Base-by-base conservation (phyloP, 2,113 vertebrate genomes). In the Speoplatyrhinus poulsoni region DNA sequence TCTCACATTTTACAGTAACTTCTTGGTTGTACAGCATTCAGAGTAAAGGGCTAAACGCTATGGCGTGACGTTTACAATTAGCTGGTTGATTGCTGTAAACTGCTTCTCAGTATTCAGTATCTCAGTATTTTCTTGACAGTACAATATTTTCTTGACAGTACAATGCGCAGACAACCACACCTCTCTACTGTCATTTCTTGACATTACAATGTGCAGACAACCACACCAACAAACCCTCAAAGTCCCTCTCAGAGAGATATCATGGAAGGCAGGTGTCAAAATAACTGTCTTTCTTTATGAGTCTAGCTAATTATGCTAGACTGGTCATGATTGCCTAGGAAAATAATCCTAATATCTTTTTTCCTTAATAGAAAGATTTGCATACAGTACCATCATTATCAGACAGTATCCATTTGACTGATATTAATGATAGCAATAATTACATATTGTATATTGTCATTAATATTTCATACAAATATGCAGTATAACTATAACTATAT, bases 341-440 rank as follows among this genome's bases (percentile, higher is more conserved):
- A 57, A 47, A 72, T 75, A 11, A 54, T 66, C 15, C 75, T 70
- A 65, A 62, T 73, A 46, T 41, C 58, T 70, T 63, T 69, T 15
- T 50, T 15, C 13, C 73, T 76, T 71, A 61, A 75, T 75, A 69
- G 61, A 66, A 54, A 66, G 52, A 9, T 59, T 60, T 26, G 26
- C 2, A 26, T 26, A 26, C 26, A 26, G 26, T 54, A 16, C 7
- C 33, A 60, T 72, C 66, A 69, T 67, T 33, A 54, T 58, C 58
- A 60, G 62, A 41, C 32, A n/a, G 41, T 47, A 46, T 70, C 66
- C 72, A 61, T 12, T 56, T 52, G 11, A 70, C 15, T 11, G n/a
- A 41, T 56, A 3, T 15, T 12, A 3, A 7, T 56, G 54, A 47
- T 65, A 64, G 67, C 53, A 8, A 12, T 33, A 62, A 58, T 65